phyloP scores from a whole-genome alignment of 1,140 invertebrate species.

The Hestina assimilis region DNA sequence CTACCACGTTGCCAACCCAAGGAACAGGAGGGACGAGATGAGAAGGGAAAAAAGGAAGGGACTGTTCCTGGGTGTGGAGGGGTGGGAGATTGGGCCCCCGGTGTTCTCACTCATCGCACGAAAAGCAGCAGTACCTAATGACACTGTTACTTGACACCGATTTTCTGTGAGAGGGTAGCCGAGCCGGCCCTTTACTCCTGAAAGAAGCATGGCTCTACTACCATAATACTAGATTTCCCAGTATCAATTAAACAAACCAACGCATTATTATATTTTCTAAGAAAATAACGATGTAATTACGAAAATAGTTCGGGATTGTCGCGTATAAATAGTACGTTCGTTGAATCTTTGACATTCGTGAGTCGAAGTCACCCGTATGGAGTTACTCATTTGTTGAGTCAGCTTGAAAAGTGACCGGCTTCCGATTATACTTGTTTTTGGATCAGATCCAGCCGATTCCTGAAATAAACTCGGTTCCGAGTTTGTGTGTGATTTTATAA shows the following conservation, averaged over 20 bases:
- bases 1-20: no score
- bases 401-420: constrained; percentile 64
- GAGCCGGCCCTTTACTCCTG: no score
- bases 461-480: constrained; percentile 65
- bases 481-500: constrained; percentile 55
- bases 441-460: constrained; percentile 68
- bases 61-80: no score
- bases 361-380: constrained; percentile 25
- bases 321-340: constrained; percentile 38
- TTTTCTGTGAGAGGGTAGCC: no score
- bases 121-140: no score
- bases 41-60: no score
- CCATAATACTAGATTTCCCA: constrained; percentile 8
- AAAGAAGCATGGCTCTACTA: no score
- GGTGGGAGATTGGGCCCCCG: no score
- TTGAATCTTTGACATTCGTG: constrained; percentile 38
- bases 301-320: constrained; percentile 15
- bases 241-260: constrained; percentile 10
- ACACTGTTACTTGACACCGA: no score
- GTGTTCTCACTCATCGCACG: no score
- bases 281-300: constrained; percentile 6
- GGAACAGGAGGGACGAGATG: no score
- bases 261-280: constrained; percentile 15
- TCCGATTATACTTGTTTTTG: constrained; percentile 59
- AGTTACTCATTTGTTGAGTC: constrained; percentile 62